Conservation (phyloP, 2,797 vertebrate genomes). For the Vultur gryphus region DNA sequence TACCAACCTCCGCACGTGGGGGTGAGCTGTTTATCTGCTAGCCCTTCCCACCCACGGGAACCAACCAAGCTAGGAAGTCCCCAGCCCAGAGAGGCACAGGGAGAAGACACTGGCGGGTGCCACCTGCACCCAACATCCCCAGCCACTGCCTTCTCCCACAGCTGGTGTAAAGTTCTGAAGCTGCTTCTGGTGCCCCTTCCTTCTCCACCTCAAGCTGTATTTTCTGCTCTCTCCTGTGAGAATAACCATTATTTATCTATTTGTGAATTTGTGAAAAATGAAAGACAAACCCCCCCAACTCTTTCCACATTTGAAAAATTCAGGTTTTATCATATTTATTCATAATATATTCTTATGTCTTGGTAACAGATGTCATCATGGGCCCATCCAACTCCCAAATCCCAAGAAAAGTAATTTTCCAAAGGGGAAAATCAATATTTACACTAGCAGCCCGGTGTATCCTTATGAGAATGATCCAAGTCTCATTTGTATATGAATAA, state of each 20-base stretch:
- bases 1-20: accelerated
- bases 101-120: background rate
- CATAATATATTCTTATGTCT: background rate
- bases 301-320: background rate
- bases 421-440: background rate
- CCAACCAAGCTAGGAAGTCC: too few species aligned
- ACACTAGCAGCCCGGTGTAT: background rate
- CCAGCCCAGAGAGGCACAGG: accelerated
- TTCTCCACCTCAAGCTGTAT: background rate
- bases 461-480: background rate
- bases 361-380: background rate
- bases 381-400: background rate
- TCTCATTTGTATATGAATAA: background rate
- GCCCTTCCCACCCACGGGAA: background rate
- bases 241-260: background rate
- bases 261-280: background rate
- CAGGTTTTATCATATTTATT: background rate
- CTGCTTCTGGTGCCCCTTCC: background rate
- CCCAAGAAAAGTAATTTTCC: background rate
- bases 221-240: background rate
- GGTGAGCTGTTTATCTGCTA: background rate
- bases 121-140: background rate
- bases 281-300: background rate
- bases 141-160: background rate
- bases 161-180: background rate